phyloP scores from a whole-genome alignment of 1,140 invertebrate species.

The Asbolus verrucosus region DNA sequence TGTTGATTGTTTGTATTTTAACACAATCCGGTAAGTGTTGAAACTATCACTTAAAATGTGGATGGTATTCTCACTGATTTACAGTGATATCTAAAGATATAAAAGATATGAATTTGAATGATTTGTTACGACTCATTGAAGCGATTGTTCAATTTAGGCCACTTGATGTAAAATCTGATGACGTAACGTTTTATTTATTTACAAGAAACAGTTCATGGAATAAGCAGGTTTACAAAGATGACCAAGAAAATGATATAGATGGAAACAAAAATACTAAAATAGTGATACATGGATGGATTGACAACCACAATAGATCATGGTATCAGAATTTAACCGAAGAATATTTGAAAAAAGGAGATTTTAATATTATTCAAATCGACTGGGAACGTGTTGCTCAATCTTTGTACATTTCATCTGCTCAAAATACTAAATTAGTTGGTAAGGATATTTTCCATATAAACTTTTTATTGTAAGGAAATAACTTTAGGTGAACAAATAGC shows the following conservation, averaged over 20 bases:
- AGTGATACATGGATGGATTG: constrained; percentile 80
- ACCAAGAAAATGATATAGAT: background rate
- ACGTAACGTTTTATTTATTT: constrained; percentile 67
- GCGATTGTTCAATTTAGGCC: constrained; percentile 67
- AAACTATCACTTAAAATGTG: no score
- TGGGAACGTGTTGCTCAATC: constrained; percentile 65
- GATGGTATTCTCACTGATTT: background rate
- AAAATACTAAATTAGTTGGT: constrained; percentile 46
- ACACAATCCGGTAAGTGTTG: no score
- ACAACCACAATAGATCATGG: constrained; percentile 64
- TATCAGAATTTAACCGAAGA: constrained; percentile 65
- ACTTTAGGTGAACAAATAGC: constrained; percentile 56
- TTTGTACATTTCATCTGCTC: constrained; percentile 40
- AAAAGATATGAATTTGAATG: constrained; percentile 12
- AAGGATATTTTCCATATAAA: background rate
- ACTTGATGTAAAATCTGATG: constrained; percentile 65
- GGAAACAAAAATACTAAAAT: constrained; percentile 71
- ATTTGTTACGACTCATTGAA: constrained; percentile 45
- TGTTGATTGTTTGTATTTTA: no score
- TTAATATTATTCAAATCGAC: constrained; percentile 75
- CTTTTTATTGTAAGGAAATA: background rate
- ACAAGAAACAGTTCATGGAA: no score
- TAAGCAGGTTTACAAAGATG: background rate
- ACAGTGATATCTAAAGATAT: constrained; percentile 26
- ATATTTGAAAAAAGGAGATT: constrained; percentile 67